Evolutionary conservation across 2,888 invertebrate species (phyloP), one percentile per base, ranked within the genome.

Genomic region (Acleris holmiana): DNA sequence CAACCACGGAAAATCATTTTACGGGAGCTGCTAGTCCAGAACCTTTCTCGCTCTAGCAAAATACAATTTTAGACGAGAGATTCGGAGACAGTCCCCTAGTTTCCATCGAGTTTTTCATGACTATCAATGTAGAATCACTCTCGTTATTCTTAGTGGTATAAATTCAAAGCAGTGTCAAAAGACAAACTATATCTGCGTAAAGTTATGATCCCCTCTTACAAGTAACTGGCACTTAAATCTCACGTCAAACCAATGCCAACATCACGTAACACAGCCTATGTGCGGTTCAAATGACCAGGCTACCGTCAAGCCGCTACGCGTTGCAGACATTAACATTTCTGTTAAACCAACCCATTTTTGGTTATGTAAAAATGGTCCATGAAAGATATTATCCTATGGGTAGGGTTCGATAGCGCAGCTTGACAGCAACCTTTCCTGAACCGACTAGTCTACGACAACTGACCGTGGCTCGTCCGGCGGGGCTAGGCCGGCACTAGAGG

Each of bases 401-500:
- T 10, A 29, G 13, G 35, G 35, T 35, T 13, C 4, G 13, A 35
- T 5, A 2, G 15, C n/a, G 17, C 44, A 17, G 44, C 44, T 44
- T 44, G 44, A 47, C n/a, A 18, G 47, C 17, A 47, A 47, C 47
- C 47, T 19, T 18, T 19, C 47, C 19, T 47, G 47, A 47, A 25
- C 21, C 17, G 21, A 5, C n/a, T 25, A 46, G 41, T 41, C 54
- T 41, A 23, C 35, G 35, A 35, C 46, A 46, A 90, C 89, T 88
- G 87, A 89, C 90, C 90, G 89, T 89, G 75, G 76, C 72, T 71
- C 74, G 71, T 73, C 76, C 86, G 89, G 88, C 88, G 89, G 85
- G 86, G 84, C 80, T 76, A 78, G 86, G 88, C 90, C 89, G 89
- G 91, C 94, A 95, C 96, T 96, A 96, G 94, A 97, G 97, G 95